These are phyloP conservation scores for Diachrysia chrysitis DNA, from an alignment of 2,888 invertebrate genomes.

Conservation along the genomic window DNA sequence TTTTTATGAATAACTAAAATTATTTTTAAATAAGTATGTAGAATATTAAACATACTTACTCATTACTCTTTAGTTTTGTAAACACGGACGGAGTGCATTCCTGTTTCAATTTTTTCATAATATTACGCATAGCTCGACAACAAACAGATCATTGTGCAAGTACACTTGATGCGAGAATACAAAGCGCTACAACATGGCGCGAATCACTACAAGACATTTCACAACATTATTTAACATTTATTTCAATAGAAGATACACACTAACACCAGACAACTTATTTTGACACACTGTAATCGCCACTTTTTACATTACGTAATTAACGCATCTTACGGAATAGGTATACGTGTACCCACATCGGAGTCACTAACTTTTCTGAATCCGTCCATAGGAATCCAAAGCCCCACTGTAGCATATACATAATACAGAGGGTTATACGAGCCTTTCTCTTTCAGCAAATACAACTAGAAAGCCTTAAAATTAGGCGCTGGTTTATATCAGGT, in stretches of 20 bases:
- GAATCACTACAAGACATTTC: neutral
- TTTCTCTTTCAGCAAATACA: constrained; percentile 12
- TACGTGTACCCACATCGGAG: constrained; percentile 23
- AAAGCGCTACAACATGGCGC: neutral
- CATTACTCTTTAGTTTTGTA: neutral
- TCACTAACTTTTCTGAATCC: constrained; percentile 26
- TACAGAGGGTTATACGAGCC: constrained; percentile 7
- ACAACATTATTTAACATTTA: neutral
- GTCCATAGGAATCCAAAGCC: constrained; percentile 9
- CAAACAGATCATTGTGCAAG: neutral
- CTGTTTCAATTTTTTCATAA: neutral
- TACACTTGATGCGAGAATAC: neutral
- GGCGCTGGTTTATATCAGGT: neutral
- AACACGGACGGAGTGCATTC: neutral
- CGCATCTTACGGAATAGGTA: constrained; percentile 11
- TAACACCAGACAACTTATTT: no score
- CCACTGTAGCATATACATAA: neutral
- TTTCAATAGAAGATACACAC: neutral
- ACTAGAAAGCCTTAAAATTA: neutral
- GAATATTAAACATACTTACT: neutral
- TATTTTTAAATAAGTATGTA: neutral
- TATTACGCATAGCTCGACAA: neutral
- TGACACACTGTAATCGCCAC: neutral
- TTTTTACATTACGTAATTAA: neutral
- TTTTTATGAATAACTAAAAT: no score